Base-by-base conservation (phyloP, 2,797 vertebrate species). In the Microctenopoma stevenorrisi region DNA sequence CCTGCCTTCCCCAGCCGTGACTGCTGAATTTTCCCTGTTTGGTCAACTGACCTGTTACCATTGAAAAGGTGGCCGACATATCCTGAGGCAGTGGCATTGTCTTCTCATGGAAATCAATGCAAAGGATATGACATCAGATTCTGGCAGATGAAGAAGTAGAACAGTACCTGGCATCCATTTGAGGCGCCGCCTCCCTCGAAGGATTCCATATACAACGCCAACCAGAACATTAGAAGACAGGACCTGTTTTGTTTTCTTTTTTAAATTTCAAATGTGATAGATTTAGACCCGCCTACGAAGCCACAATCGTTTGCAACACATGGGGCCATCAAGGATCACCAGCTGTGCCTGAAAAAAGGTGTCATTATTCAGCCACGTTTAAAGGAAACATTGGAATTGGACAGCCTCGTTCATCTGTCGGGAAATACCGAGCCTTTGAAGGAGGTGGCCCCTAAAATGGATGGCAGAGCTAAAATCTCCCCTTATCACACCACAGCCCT, bases 111-210 rank as follows among this genome's bases (percentile, higher is more conserved):
- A 83, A 88, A 80, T 83, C 74, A 85, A 91, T 90, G 89, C 72
- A 74, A 70, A 81, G 88, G 88, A 91, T 91, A 92, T 91, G 88
- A 63, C 85, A 85, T 85, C 88, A 88, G 74, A 89, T 64, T 74
- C 68, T 76, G 56, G 72, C 28, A 57, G 48, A 68, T 73, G 61
- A 78, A 53, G 35, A 75, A 70, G 77, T 70, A 77, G 70, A 74
- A 57, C 35, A 61, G 46, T 37, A 64, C 68, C 77, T 80, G 67
- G 49, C 26, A 33, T 73, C 38, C 42, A 64, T 90, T 81, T 79
- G 72, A 83, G 75, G 64, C 74, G 76, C 64, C 3, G 46, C 67
- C 75, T 83, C 65, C 68, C 74, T 64, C 55, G 37, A 77, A 58
- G 18, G 52, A 58, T 5, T 5, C 26, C 4, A 33, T 51, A 6